These are phyloP conservation scores for Melierax canorus DNA, from an alignment of 2,113 vertebrate genomes.

Conservation along the genomic window DNA sequence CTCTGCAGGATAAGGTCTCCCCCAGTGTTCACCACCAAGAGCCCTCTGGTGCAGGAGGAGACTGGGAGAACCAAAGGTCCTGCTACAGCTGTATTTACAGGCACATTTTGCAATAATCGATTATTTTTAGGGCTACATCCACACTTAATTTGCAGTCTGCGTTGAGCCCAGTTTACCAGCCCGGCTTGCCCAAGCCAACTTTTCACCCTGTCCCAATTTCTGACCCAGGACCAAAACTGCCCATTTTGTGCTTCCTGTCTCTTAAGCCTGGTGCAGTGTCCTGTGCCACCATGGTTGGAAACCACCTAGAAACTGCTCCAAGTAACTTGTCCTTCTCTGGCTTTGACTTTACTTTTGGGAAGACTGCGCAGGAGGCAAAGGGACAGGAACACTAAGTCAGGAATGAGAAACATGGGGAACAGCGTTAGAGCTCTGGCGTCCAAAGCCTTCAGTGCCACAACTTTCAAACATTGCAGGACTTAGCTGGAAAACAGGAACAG, in stretches of 20 bases:
- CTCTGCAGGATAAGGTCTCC: accelerated
- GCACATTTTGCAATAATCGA: too few species aligned
- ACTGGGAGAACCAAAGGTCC: not conserved
- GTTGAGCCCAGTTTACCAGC: not conserved
- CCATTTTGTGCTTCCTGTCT: accelerated
- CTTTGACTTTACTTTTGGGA: not conserved
- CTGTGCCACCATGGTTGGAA: not conserved
- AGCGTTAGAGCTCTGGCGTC: not conserved
- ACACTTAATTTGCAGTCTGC: too few species aligned
- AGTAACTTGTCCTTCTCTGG: too few species aligned
- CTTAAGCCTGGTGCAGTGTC: not conserved
- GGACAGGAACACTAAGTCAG: accelerated
- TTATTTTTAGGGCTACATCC: not conserved
- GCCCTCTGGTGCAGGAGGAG: not conserved
- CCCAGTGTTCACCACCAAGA: not conserved
- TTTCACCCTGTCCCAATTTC: not conserved
- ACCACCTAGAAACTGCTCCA: not conserved
- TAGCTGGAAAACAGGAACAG: not conserved
- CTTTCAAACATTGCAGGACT: not conserved
- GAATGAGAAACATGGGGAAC: accelerated
- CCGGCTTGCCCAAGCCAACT: not conserved
- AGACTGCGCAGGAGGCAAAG: not conserved
- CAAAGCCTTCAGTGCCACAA: not conserved
- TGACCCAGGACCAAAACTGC: not conserved
- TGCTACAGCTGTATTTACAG: not conserved